Evolutionary conservation across 2,888 invertebrate genomes (phyloP), one percentile per base, ranked within the genome.

Genomic region (Perdita meconis): DNA sequence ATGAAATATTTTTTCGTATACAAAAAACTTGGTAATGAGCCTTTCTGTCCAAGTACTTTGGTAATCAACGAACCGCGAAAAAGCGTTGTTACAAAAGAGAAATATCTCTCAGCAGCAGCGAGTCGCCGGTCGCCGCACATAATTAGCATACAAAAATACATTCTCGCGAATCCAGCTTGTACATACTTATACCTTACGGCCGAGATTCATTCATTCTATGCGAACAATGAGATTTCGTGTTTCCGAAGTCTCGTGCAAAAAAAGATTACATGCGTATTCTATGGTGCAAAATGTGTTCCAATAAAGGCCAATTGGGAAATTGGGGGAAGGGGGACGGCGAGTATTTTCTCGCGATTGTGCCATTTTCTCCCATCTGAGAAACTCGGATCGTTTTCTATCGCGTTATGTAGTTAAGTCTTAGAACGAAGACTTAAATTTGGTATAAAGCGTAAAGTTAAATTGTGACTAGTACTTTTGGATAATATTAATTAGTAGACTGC

Each of bases 101-200:
- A 63, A 4, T 60, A 19, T 82, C 30, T 30, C 30, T 30, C 30
- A n/a, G 30, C 71, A 72, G 69, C 64, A 51, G 70, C 67, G 76
- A 80, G 76, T 81, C 74, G 70, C 26, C n/a, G 5, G 22, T 4
- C 0, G n/a, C n/a, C 36, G 61, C n/a, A 34, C 63, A 73, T 50
- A 47, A 86, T 86, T 85, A 81, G 77, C 85, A 83, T 86, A 78
- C 56, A 78, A 71, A 82, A 80, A 83, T 71, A 75, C 40, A 3
- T 19, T 16, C 47, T 16, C 22, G 47, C 59, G 61, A 60, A 56
- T 47, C 13, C 42, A 63, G 59, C 79, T 64, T 73, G 16, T 81
- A 66, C 82, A 68, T 61, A 12, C 67, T 51, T 55, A 68, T 61
- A 12, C 67, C 55, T 55, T n/a, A 36, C 42, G 30, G 3, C 36